Evolutionary conservation across 2,888 invertebrate genomes (phyloP).

Genomic region (Galerucella calmariensis): DNA sequence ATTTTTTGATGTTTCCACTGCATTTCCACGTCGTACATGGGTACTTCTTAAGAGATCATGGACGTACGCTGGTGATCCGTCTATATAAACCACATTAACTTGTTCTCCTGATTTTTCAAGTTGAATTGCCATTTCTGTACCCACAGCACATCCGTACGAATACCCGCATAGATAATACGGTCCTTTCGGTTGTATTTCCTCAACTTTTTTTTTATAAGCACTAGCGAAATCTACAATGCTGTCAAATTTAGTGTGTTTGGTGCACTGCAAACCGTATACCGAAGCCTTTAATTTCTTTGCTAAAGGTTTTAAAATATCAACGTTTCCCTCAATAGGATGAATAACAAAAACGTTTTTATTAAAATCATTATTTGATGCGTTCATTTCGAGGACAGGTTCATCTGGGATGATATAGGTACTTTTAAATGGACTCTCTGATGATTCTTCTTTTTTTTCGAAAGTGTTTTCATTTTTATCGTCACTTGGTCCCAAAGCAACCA

Average conservation of each 20-base stretch:
- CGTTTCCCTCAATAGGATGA: conserved; percentile 47
- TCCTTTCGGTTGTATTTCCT: conserved; percentile 39
- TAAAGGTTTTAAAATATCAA: conserved; percentile 36
- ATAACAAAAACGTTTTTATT: conserved; percentile 43
- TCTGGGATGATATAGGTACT: conserved; percentile 33
- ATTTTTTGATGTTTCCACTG: conserved; percentile 21
- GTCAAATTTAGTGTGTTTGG: conserved; percentile 31
- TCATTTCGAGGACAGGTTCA: conserved; percentile 40
- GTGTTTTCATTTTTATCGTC: conserved; percentile 8
- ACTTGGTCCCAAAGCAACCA: conserved; percentile 28
- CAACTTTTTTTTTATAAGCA: conserved; percentile 35
- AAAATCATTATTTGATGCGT: conserved; percentile 19
- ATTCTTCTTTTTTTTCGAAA: neutral
- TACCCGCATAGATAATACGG: conserved; percentile 48
- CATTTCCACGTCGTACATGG: conserved; percentile 25
- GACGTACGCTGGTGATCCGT: conserved; percentile 42
- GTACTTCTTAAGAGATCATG: conserved; percentile 31
- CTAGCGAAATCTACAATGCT: conserved; percentile 35
- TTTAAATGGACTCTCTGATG: neutral
- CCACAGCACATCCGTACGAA: conserved; percentile 44
- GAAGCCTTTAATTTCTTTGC: conserved; percentile 42
- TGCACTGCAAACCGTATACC: conserved; percentile 45
- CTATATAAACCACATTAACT: conserved; percentile 40
- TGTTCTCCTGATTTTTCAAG: conserved; percentile 42
- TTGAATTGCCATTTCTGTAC: conserved; percentile 43